Percentiles rank a stretch among this genome's conserved stretches.
These are phyloP conservation scores for Choristoneura fumiferana DNA, from an alignment of 1,140 invertebrate genomes.

Conservation along the genomic window DNA sequence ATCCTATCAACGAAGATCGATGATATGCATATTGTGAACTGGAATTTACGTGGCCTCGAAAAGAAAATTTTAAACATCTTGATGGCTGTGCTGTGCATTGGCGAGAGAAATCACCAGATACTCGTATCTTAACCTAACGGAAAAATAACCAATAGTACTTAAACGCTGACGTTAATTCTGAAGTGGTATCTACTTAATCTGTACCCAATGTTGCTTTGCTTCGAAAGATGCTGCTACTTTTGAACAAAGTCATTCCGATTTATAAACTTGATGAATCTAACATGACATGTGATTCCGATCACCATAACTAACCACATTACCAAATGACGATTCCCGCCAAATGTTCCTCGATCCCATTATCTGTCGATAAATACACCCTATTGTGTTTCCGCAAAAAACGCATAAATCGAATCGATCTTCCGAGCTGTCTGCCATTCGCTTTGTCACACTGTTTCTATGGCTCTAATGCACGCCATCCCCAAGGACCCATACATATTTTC, in stretches of 20 bases:
- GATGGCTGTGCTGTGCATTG: too few relatives aligned
- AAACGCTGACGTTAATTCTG: too few relatives aligned
- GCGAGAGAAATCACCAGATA: not conserved
- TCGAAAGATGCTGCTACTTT: too few relatives aligned
- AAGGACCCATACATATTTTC: constrained; percentile 65
- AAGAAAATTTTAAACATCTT: too few relatives aligned
- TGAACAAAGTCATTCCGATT: too few relatives aligned
- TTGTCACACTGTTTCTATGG: constrained; percentile 40
- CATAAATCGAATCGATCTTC: constrained; percentile 73
- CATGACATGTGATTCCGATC: constrained; percentile 68
- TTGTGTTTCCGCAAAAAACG: constrained; percentile 66
- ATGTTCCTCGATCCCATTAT: constrained; percentile 64
- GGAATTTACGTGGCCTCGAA: too few relatives aligned
- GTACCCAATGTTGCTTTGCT: too few relatives aligned
- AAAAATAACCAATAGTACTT: too few relatives aligned
- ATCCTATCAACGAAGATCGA: not conserved
- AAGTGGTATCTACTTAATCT: too few relatives aligned
- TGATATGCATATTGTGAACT: not conserved
- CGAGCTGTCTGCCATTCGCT: constrained; percentile 53
- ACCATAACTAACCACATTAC: constrained; percentile 74
- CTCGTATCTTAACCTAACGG: not conserved
- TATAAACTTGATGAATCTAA: not conserved
- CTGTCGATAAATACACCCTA: constrained; percentile 68
- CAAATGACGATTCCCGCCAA: constrained; percentile 58
- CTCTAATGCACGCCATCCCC: constrained; percentile 53